These are phyloP conservation scores for Heliconius charithonia DNA, from an alignment of 2,888 invertebrate genomes.

Conservation along the genomic window DNA sequence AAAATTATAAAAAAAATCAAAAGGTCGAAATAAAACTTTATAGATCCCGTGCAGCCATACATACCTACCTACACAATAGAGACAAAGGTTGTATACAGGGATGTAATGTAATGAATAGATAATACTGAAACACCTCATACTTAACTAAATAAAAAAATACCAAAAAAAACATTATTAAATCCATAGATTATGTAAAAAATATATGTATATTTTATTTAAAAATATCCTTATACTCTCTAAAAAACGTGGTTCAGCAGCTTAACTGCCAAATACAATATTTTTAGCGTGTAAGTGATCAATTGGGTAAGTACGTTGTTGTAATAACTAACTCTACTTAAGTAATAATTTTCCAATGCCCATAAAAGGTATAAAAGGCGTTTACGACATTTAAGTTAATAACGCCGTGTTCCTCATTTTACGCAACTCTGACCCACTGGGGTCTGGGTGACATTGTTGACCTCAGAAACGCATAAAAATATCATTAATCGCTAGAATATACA, in stretches of 20 bases:
- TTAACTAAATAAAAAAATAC: no score
- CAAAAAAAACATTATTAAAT: no score
- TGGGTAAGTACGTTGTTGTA: neutral
- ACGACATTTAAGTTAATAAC: neutral
- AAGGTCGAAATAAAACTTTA: no score
- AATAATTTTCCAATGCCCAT: neutral
- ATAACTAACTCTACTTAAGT: neutral
- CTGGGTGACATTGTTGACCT: conserved; percentile 26
- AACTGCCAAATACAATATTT: neutral
- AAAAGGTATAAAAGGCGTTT: conserved; percentile 9
- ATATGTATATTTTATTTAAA: no score
- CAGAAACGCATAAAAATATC: conserved; percentile 2
- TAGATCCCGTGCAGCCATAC: no score
- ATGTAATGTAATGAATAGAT: no score
- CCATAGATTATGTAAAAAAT: no score
- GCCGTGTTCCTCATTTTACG: conserved; percentile 7
- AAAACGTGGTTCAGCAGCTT: neutral
- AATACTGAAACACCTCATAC: no score
- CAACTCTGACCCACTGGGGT: conserved; percentile 21
- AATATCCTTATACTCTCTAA: neutral
- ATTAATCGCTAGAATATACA: neutral
- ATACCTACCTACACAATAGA: no score
- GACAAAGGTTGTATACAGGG: no score
- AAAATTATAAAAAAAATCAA: no score
- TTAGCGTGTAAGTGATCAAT: neutral